phyloP scores from a whole-genome alignment of 2,113 vertebrate genomes.

The Bufo gargarizans region DNA sequence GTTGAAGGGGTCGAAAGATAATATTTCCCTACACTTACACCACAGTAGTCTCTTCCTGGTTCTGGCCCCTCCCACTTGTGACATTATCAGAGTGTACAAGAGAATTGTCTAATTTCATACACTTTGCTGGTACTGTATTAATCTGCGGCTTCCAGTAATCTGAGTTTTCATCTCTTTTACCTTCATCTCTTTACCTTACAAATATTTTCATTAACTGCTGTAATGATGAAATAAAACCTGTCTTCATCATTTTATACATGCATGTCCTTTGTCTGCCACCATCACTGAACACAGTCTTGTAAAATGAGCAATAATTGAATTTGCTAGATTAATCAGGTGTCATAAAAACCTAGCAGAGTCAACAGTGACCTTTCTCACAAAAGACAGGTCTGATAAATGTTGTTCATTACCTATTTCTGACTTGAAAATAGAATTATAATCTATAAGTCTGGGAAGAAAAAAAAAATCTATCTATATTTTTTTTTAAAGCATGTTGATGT shows the following conservation, averaged over 20 bases:
- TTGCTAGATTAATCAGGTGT: slow-evolving; percentile 82
- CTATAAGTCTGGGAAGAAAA: slow-evolving; percentile 66
- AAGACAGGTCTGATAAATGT: slow-evolving; percentile 79
- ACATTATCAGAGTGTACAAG: no score
- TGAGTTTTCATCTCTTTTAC: no score
- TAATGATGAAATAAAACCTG: not conserved
- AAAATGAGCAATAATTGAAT: slow-evolving; percentile 74
- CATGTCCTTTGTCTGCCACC: not conserved
- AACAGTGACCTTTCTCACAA: slow-evolving; percentile 78
- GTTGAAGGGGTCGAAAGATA: no score
- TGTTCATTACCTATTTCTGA: slow-evolving; percentile 77
- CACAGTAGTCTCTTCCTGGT: no score
- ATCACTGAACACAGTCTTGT: not conserved
- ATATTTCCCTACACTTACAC: no score
- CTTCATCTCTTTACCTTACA: no score
- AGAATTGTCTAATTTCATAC: no score
- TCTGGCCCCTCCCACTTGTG: no score
- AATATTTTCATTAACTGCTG: not conserved
- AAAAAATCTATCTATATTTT: slow-evolving; percentile 79
- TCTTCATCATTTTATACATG: not conserved
- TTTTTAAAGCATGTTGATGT: slow-evolving; percentile 69
- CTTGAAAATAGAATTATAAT: slow-evolving; percentile 75
- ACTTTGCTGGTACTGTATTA: no score
- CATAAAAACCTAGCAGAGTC: slow-evolving; percentile 77
- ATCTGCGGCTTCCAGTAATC: no score